Base-by-base conservation (phyloP, 1,140 invertebrate species). In the Brachionus asplanchnoidis region DNA sequence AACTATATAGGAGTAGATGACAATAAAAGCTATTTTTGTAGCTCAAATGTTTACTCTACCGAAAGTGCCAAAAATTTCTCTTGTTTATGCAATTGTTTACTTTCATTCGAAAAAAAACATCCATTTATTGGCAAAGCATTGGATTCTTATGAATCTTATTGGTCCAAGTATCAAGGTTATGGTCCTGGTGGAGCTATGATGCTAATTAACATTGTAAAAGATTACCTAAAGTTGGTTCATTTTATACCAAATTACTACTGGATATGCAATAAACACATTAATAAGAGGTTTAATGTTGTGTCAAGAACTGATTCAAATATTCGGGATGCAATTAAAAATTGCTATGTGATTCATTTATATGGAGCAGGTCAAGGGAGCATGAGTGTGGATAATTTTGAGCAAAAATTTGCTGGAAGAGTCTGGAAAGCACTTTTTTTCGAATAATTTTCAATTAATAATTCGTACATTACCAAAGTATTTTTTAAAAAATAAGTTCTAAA, bases 81-180 rank as follows among this genome's bases (percentile, higher is more conserved):
- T 3, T 77, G 73, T 50, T 2, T 77, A 14, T 77, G 26, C 17
- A 77, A 77, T 28, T 28, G 73, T 20, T 20, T 77, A 12, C 44
- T 46, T 23, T n/a, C 23, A 14, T 77, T 77, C 50, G 73, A 77
- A 26, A 46, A 26, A 50, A 20, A 77, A 5, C 73, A 77, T 77
- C 40, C 40, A 50, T 77, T 77, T 77, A 26, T 77, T 0, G 44
- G 23, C 20, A 46, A 77, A 36, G 73, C 73, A 36, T 46, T 77
- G 7, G 14, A 46, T 2, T 23, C 12, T 2, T 77, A 77, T 50
- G 73, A 77, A 6, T 77, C 42, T 6, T 50, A 36, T 28, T 77
- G 73, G 73, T 23, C 26, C 11, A 77, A 50, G 44, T 3, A 46
- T 77, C 73, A 77, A 50, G 73, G 73, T 14, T 77, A 77, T 46